Percentiles rank a stretch among this genome's conserved stretches.
Conservation (phyloP, 2,888 invertebrate genomes). For the Morinoia aosen region DNA sequence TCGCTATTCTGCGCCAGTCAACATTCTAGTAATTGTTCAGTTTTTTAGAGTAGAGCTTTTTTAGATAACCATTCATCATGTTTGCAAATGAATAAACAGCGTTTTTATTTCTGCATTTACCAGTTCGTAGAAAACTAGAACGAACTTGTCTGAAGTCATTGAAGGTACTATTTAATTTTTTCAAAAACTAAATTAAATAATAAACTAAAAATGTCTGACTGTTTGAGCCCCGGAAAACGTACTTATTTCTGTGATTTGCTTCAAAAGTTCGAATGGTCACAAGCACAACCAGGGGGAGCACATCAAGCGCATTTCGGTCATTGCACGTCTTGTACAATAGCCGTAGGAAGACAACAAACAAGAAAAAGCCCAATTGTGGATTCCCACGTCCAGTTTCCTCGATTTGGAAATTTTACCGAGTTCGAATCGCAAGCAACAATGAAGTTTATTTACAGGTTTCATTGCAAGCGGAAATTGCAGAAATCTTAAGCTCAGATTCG, state of each 20-base stretch:
- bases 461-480: too few relatives aligned
- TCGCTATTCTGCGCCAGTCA: neutral
- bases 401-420: too few relatives aligned
- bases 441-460: too few relatives aligned
- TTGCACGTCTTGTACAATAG: too few relatives aligned
- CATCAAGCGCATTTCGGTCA: too few relatives aligned
- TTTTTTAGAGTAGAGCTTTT: neutral
- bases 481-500: too few relatives aligned
- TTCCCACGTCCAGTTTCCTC: too few relatives aligned
- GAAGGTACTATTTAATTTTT: neutral
- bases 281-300: neutral
- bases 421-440: too few relatives aligned
- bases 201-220: neutral
- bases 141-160: neutral
- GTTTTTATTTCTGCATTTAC: neutral
- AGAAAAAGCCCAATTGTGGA: too few relatives aligned
- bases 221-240: too few relatives aligned
- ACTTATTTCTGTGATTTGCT: neutral
- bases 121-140: neutral
- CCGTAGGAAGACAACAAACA: too few relatives aligned
- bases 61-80: neutral
- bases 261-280: neutral
- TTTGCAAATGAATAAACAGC: neutral
- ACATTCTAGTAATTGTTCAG: neutral
- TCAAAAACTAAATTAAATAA: neutral